Conservation (phyloP, 1,140 invertebrate genomes). For the Drosophila pruinosa region DNA sequence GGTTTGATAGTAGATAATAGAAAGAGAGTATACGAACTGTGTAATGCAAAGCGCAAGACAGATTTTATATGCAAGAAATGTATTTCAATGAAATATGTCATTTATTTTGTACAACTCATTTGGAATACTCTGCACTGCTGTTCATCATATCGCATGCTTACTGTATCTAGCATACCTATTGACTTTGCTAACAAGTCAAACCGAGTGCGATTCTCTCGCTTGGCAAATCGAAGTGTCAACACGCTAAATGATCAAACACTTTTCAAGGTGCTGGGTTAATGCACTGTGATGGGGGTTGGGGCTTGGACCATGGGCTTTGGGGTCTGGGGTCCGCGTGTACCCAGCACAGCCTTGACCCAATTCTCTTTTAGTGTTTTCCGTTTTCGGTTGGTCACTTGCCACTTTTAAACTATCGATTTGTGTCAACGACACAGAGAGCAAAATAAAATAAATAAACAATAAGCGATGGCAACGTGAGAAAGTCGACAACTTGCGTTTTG, state of each 20-base stretch:
- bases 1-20: too few species aligned
- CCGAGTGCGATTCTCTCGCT: neutral
- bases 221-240: neutral
- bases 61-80: too few species aligned
- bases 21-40: too few species aligned
- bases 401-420: conserved; percentile 29
- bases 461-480: conserved; percentile 21
- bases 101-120: too few species aligned
- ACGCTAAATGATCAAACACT: conserved; percentile 7
- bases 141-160: neutral
- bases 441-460: conserved; percentile 1
- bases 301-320: too few species aligned
- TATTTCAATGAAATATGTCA: too few species aligned
- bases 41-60: too few species aligned
- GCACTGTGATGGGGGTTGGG: conserved; percentile 17
- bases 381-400: neutral
- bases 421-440: neutral
- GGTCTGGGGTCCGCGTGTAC: neutral
- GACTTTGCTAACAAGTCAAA: neutral
- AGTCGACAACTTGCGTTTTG: conserved; percentile 17
- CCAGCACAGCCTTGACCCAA: conserved; percentile 13
- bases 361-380: neutral
- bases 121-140: too few species aligned
- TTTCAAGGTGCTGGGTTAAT: conserved; percentile 24
- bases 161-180: conserved; percentile 4